Conservation (phyloP, 2,113 vertebrate genomes). For the Gasterosteus aculeatus region DNA sequence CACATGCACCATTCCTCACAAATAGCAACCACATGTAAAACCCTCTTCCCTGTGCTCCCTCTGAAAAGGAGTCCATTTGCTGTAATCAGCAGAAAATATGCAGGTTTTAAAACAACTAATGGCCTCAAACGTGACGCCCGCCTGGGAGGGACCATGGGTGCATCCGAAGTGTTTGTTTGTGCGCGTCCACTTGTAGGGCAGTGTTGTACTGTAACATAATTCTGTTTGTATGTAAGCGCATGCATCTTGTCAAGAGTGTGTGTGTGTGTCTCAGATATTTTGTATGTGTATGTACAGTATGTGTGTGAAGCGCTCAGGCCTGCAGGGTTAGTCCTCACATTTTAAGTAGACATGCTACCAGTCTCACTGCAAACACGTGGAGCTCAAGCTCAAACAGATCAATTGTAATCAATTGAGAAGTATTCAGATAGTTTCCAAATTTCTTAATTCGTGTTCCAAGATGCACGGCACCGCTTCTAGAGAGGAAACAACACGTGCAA, state of each 20-base stretch:
- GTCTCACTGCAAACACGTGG: not conserved
- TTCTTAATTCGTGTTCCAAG: slow-evolving; percentile 10
- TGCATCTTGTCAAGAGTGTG: slow-evolving; percentile 31
- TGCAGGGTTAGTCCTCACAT: slow-evolving; percentile 31
- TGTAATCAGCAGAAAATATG: slow-evolving; percentile 96
- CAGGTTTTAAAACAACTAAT: slow-evolving; percentile 87
- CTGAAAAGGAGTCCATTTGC: slow-evolving; percentile 88
- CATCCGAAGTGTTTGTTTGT: slow-evolving; percentile 43
- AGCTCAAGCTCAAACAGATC: not conserved
- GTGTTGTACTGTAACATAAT: not conserved
- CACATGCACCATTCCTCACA: slow-evolving; percentile 85
- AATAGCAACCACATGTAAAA: slow-evolving; percentile 98
- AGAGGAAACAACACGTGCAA: slow-evolving; percentile 18
- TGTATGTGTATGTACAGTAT: not conserved
- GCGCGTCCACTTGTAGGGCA: slow-evolving; percentile 21
- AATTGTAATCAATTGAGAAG: not conserved
- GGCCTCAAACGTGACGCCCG: slow-evolving; percentile 61
- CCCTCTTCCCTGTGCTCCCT: slow-evolving; percentile 82
- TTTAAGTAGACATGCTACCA: not conserved
- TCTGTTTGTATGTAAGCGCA: slow-evolving; percentile 37
- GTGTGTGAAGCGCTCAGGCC: slow-evolving; percentile 11
- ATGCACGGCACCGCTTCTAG: not conserved
- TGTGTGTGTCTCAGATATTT: slow-evolving; percentile 32
- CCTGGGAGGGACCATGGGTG: slow-evolving; percentile 53
- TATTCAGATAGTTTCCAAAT: not conserved